Evolutionary conservation across 64 coral and sea anemone species (phyloP).

Genomic region (Actinia tenebrosa): DNA sequence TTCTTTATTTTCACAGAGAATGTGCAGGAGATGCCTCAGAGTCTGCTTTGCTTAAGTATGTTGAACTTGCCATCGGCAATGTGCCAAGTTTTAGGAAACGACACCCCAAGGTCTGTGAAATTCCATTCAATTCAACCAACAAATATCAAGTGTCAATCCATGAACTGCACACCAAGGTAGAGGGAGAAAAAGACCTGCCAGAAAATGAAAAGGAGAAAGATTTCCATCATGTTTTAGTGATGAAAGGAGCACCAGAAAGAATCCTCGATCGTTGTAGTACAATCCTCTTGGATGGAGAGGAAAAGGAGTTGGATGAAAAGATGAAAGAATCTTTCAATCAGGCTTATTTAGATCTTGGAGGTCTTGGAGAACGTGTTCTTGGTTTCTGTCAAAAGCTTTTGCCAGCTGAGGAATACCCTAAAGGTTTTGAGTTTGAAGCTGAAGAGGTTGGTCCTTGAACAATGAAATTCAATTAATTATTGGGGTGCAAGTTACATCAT

Average conservation of each 20-base stretch:
- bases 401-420: slow-evolving; percentile 72
- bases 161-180: slow-evolving; percentile 17
- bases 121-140: slow-evolving; percentile 97
- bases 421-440: slow-evolving; percentile 77
- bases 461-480: background rate
- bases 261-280: slow-evolving; percentile 91
- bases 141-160: slow-evolving; percentile 98
- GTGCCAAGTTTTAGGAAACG: slow-evolving; percentile 67
- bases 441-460: slow-evolving; percentile 76
- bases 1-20: slow-evolving; percentile 45
- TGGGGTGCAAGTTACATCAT: too few species aligned
- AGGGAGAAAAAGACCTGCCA: background rate
- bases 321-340: slow-evolving; percentile 73
- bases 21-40: slow-evolving; percentile 97
- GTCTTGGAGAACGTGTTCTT: slow-evolving; percentile 93
- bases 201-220: slow-evolving; percentile 53
- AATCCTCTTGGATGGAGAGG: slow-evolving; percentile 72
- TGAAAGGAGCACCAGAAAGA: slow-evolving; percentile 97
- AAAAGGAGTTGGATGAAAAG: slow-evolving; percentile 57
- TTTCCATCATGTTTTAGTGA: slow-evolving; percentile 75
- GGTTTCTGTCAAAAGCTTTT: slow-evolving; percentile 92
- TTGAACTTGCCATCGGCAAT: slow-evolving; percentile 77
- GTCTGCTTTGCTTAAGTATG: slow-evolving; percentile 88
- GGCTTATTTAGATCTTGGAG: slow-evolving; percentile 93
- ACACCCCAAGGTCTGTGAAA: slow-evolving; percentile 80